Base-by-base conservation (phyloP, 2,797 vertebrate species). In the Chelon labrosus region DNA sequence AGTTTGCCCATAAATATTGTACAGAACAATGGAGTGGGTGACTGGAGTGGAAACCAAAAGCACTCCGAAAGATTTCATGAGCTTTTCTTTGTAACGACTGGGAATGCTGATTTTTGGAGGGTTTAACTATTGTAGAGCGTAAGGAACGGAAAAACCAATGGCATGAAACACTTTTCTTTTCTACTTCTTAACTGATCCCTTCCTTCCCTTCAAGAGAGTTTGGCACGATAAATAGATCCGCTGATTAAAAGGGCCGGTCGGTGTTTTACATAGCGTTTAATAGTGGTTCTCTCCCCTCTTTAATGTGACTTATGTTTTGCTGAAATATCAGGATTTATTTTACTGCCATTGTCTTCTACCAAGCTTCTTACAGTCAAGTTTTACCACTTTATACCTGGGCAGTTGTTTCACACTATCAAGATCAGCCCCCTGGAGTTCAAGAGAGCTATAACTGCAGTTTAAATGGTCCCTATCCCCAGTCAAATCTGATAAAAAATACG, bases 21-120 rank as follows among this genome's bases (percentile, higher is more conserved):
- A 37, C 57, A 73, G 70, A 89, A 90, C 87, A 89, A 90, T 85
- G 53, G 81, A 13, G 4, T 35, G 25, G 57, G 22, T 46, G 66
- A 76, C 56, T 85, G 73, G 67, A 76, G 60, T 53, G 42, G 73
- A 73, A 55, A 82, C 56, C 49, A 80, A 75, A 76, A 49, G 57
- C 73, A 70, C 55, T 65, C 78, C 69, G 62, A 60, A 78, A 82
- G 47, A 27, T 41, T 49, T 51, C 41, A 70, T 65, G 6, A 22
- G 2, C 38, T 73, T 73, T 59, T 65, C 64, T 79, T 66, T 63
- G 9, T 35, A 42, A 42, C 75, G 77, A 80, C 81, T 70, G 39
- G 7, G 70, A 82, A 55, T 62, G 66, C 55, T 84, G 78, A 86
- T 83, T 79, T 81, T 75, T 73, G 73, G 76, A 86, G 83, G 75